These are phyloP conservation scores for Chrysogorgia sp. DNA, from an alignment of 92 coral and sea anemone genomes.

Conservation along the genomic window DNA sequence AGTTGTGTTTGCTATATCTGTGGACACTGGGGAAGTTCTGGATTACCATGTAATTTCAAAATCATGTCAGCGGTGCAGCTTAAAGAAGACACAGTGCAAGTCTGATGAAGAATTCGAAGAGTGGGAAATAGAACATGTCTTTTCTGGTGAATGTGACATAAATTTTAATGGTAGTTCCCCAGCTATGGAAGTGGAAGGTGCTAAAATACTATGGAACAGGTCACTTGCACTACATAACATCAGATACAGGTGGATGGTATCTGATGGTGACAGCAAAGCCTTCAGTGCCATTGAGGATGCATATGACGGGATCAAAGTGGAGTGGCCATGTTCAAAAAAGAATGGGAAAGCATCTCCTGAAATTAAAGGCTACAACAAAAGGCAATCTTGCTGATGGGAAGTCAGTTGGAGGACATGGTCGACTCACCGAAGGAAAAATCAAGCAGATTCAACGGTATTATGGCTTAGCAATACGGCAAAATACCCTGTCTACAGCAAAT, in stretches of 20 bases:
- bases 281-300: neutral
- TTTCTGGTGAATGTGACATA: conserved; percentile 15
- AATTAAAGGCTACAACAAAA: conserved; percentile 30
- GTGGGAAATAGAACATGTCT: neutral
- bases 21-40: too few relatives aligned
- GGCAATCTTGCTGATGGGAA: conserved; percentile 49
- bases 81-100: neutral
- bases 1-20: too few relatives aligned
- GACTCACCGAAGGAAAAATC: conserved; percentile 34
- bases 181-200: neutral
- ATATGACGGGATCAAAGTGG: neutral
- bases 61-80: conserved; percentile 38
- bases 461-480: conserved; percentile 55
- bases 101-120: too few relatives aligned
- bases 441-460: conserved; percentile 28
- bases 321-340: too few relatives aligned
- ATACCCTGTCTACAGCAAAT: too few relatives aligned
- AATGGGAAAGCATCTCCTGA: conserved; percentile 13
- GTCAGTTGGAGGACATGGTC: conserved; percentile 41
- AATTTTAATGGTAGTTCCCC: too few relatives aligned
- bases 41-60: too few relatives aligned
- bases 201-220: neutral
- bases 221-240: neutral
- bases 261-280: too few relatives aligned
- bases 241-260: too few relatives aligned